Conservation (phyloP, 2,797 vertebrate species). For the Euthynnus affinis region DNA sequence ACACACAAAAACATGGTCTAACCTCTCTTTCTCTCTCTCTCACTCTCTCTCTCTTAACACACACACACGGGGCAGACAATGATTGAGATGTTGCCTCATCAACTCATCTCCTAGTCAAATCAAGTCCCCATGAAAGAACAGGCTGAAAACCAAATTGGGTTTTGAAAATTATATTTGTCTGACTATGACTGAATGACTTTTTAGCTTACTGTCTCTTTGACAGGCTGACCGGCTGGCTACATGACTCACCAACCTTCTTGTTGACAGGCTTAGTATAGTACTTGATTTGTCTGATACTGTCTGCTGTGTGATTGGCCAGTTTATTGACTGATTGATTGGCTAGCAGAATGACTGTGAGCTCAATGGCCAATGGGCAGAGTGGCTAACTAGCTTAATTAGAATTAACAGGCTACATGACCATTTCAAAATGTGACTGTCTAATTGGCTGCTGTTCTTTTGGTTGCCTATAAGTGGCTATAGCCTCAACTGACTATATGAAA, state of each 20-base stretch:
- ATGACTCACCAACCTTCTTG: background rate
- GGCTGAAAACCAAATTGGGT: constrained; percentile 41
- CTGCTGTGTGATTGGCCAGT: background rate
- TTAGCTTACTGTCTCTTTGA: background rate
- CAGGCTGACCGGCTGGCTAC: background rate
- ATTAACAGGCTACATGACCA: constrained; percentile 6
- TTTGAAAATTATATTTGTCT: constrained; percentile 36
- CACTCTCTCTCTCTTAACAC: background rate
- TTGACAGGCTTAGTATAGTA: background rate
- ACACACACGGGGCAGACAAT: background rate
- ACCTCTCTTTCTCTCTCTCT: background rate
- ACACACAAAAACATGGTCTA: background rate
- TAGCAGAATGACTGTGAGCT: background rate
- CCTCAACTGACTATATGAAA: background rate
- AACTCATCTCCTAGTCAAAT: constrained; percentile 37
- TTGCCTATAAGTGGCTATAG: no score
- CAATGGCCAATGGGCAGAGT: constrained; percentile 2
- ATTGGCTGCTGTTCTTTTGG: no score
- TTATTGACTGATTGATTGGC: constrained; percentile 2
- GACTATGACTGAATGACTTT: constrained; percentile 10
- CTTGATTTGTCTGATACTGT: background rate
- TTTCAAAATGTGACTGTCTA: no score
- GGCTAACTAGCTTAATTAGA: background rate
- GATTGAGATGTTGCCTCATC: constrained; percentile 50
- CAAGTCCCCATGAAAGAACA: constrained; percentile 29